Evolutionary conservation across 2,888 invertebrate species (phyloP).

Genomic region (Muschampia plurimacula): DNA sequence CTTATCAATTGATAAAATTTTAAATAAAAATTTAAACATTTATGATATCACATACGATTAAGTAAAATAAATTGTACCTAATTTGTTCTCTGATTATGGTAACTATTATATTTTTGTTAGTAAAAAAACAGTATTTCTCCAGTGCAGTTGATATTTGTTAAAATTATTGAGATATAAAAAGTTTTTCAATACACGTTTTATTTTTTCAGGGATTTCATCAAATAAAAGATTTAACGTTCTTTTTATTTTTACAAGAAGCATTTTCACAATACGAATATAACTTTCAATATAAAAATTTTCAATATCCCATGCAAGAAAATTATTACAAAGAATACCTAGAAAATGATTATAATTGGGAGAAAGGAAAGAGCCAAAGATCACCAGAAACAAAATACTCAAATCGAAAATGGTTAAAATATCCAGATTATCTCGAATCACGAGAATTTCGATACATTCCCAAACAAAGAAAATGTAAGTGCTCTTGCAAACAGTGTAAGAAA

Average conservation of each 20-base stretch:
- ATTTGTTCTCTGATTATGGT: too few relatives aligned
- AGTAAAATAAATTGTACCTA: too few relatives aligned
- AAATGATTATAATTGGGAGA: conserved; percentile 17
- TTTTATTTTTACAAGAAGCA: conserved; percentile 9
- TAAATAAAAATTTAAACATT: too few relatives aligned
- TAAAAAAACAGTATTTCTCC: too few relatives aligned
- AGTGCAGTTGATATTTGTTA: too few relatives aligned
- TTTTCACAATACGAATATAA: conserved; percentile 20
- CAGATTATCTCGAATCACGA: conserved; percentile 21
- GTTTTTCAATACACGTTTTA: too few relatives aligned
- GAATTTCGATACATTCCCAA: conserved; percentile 23
- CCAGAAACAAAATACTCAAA: not conserved
- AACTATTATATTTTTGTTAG: too few relatives aligned
- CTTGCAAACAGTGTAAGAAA: conserved; percentile 45
- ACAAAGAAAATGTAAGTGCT: conserved; percentile 35
- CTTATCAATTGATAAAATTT: too few relatives aligned
- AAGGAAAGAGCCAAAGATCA: conserved; percentile 18
- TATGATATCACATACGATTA: too few relatives aligned
- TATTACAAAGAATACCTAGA: conserved; percentile 31
- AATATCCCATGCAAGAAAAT: conserved; percentile 15
- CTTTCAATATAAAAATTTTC: not conserved
- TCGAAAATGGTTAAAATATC: not conserved
- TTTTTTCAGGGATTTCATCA: not conserved
- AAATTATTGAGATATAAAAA: too few relatives aligned
- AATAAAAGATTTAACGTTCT: not conserved